Evolutionary conservation across 2,797 vertebrate genomes (phyloP).

Genomic region (Chlorospingus flavigularis): DNA sequence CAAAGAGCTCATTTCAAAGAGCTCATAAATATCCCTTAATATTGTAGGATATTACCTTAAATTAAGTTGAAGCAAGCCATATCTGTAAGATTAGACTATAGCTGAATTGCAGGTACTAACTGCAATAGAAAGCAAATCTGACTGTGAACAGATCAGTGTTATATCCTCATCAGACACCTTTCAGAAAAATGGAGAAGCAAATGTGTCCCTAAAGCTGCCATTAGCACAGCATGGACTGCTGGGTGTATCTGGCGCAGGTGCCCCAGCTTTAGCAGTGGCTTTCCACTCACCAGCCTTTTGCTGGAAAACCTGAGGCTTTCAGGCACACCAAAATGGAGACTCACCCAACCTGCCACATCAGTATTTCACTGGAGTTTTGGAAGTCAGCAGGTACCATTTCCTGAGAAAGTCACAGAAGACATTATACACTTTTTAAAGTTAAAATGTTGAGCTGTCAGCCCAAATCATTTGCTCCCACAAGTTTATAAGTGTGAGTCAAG

Average conservation of each 20-base stretch:
- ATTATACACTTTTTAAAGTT: not conserved
- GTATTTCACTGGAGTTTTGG: not conserved
- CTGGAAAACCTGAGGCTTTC: not conserved
- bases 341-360: not conserved
- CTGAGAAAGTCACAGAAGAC: not conserved
- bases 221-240: not conserved
- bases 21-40: not conserved
- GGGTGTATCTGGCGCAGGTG: not conserved
- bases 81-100: not conserved
- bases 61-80: conserved; percentile 22
- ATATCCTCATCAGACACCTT: not conserved
- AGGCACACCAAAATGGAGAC: accelerated
- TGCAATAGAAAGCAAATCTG: not conserved
- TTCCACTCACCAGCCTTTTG: not conserved
- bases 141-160: not conserved
- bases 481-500: not conserved
- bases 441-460: not conserved
- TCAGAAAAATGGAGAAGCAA: not conserved
- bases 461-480: not conserved
- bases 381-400: not conserved
- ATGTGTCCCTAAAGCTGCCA: not conserved
- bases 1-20: not conserved
- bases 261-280: not conserved
- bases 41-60: conserved; percentile 5
- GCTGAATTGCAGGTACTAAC: not conserved